Evolutionary conservation across 1,140 invertebrate species (phyloP), one percentile per base, ranked within the genome.

Genomic region (Adoxophyes honmai): DNA sequence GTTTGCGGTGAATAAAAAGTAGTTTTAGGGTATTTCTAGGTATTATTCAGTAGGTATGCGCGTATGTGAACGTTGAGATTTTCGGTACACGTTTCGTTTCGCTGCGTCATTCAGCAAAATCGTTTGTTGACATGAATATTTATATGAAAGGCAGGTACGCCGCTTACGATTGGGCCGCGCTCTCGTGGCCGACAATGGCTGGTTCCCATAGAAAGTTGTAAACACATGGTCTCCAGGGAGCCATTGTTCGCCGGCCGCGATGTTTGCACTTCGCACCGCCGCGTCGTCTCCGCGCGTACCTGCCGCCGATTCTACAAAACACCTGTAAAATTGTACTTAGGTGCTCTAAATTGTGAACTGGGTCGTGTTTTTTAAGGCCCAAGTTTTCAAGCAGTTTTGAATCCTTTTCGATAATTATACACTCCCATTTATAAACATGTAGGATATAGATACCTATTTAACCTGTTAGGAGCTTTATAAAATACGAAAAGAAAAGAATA

Each of bases 201-300:
- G 68, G 62, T 76, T 78, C 73, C 71, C 75, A 76, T 78, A 67
- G 75, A 78, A 75, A 78, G 71, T 74, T 72, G 68, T 78, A 76
- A 75, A 78, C 73, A 78, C 62, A 38, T 55, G 42, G 52, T 53
- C 59, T 55, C 48, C 54, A 37, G 38, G 51, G 52, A 34, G 53
- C 42, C n/a, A 57, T 42, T 42, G 55, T 57, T 44, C 21, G 42
- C 16, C 18, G 42, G n/a, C 11, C 21, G n/a, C 42, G 21, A 11
- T 48, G 42, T 48, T 48, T 28, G 42, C 42, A 48, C 42, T n/a
- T 28, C 39, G 10, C 39, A 18, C n/a, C 21, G 38, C 42, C 16
- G 42, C 28, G 11, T 6, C 42, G 42, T 0, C 16, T 8, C 42
- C 10, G 11, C 11, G 2, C 14, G 18, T 10, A 13, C 28, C 16